Base-by-base conservation (phyloP, 2,888 invertebrate genomes). In the Leptopterna dolabrata region DNA sequence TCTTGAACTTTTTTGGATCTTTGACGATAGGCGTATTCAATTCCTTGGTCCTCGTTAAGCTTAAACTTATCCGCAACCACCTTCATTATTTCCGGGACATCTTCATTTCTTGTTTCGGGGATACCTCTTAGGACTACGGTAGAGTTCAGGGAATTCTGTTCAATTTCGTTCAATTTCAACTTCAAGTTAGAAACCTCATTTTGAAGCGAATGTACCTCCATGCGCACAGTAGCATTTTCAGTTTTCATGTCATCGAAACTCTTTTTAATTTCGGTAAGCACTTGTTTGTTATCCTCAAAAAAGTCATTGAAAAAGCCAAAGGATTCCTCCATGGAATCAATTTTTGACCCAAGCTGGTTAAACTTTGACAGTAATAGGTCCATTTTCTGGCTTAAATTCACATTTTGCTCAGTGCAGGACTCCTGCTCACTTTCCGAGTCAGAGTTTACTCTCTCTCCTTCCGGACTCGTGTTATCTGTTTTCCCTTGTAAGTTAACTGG, bases 71-170 rank as follows among this genome's bases (percentile, higher is more conserved):
- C 30, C 4, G 70, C 70, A 27, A 70, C 36, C 6, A 3, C 24
- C 6, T 63, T 27, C 19, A 82, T n/a, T 27, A 82, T 36, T 30
- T 82, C 55, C 1, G 1, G 9, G 27, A 80, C 24, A 27, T 80
- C 36, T n/a, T 80, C 80, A 47, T 80, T 80, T 47, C 7, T 13
- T n/a, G 80, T 80, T 43, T 80, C 80, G 1, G 80, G 80, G 13
- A 80, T 47, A n/a, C 80, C 47, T 24, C 29, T 80, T 4, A 80
- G 4, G 2, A 24, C 80, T 6, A 80, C 13, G 3, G 45, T 47
- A 13, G 47, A 13, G 29, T 47, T 80, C 13, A 80, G n/a, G 3
- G 80, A 47, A 6, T 1, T 1, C 36, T 80, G 80, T 27, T 80
- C 80, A 9, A 80, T 3, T 7, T 45, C 80, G n/a, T 80, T 80